These are phyloP conservation scores for Homalodisca vitripennis DNA, from an alignment of 1,140 invertebrate species.

Conservation along the genomic window DNA sequence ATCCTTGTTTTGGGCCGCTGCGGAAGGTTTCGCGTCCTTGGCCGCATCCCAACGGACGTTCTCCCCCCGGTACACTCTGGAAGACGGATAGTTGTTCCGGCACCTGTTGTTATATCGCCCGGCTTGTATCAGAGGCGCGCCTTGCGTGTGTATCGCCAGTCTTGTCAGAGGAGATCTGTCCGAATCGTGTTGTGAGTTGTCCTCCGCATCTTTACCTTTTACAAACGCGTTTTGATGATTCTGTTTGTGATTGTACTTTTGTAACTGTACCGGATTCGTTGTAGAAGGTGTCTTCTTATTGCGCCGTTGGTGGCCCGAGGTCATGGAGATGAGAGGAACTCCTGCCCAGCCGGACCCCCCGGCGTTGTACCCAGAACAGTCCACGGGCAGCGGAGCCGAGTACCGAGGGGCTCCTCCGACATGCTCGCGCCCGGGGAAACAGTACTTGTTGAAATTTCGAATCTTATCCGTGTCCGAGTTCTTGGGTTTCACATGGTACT, in stretches of 20 bases:
- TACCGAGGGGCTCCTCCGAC: constrained; percentile 7
- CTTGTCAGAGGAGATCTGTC: constrained; percentile 53
- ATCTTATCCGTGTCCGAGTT: constrained; percentile 37
- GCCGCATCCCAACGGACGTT: constrained; percentile 43
- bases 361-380: constrained; percentile 42
- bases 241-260: constrained; percentile 19
- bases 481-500: neutral
- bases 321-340: constrained; percentile 66
- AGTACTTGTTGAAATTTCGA: constrained; percentile 39
- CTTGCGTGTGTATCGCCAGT: constrained; percentile 73
- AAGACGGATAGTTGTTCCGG: constrained; percentile 32
- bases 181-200: neutral
- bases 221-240: constrained; percentile 1
- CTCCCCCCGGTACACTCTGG: constrained; percentile 39
- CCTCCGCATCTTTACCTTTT: neutral
- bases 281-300: constrained; percentile 20
- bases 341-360: constrained; percentile 57
- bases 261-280: neutral
- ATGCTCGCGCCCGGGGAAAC: constrained; percentile 37
- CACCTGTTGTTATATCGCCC: constrained; percentile 31
- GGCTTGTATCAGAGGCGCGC: constrained; percentile 63
- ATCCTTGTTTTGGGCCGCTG: constrained; percentile 19
- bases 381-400: constrained; percentile 21
- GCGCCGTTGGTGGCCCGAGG: constrained; percentile 40
- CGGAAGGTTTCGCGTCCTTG: constrained; percentile 33